Evolutionary conservation across 2,113 vertebrate species (phyloP).

Genomic region (Saguinus midas): DNA sequence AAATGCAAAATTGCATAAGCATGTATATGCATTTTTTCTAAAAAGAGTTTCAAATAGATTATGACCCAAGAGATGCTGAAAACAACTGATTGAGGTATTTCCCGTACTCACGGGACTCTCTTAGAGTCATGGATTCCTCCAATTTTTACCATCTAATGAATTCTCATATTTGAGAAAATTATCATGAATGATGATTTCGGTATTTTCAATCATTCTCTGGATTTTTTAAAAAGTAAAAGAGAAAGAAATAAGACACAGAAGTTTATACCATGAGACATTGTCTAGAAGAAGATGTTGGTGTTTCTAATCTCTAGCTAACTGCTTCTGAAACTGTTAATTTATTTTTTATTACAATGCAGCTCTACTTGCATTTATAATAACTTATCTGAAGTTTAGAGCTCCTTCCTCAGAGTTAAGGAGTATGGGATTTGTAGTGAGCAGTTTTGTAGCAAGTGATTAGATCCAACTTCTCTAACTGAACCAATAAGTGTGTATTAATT

Average conservation of each 20-base stretch:
- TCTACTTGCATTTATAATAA: not conserved
- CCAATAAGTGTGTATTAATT: not conserved
- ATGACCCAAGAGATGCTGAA: not conserved
- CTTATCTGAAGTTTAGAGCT: not conserved
- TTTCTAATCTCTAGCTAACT: not conserved
- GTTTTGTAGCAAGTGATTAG: not conserved
- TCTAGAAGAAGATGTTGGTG: not conserved
- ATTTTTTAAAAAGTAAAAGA: not conserved
- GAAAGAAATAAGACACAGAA: not conserved
- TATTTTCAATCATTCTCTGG: not conserved
- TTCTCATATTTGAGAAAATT: conserved; percentile 6
- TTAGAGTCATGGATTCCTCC: not conserved
- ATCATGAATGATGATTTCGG: not conserved
- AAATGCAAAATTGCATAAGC: not conserved
- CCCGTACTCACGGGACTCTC: not conserved
- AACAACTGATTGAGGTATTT: not conserved
- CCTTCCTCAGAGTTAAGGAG: conserved; percentile 21
- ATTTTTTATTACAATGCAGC: not conserved
- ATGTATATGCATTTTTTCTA: not conserved
- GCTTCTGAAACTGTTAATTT: conserved; percentile 36
- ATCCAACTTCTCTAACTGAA: not conserved
- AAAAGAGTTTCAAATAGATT: not conserved
- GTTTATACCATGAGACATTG: not conserved
- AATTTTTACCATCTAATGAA: not conserved
- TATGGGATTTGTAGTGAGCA: conserved; percentile 30